Evolutionary conservation across 2,113 vertebrate species (phyloP).

Genomic region (Carassius carassius): DNA sequence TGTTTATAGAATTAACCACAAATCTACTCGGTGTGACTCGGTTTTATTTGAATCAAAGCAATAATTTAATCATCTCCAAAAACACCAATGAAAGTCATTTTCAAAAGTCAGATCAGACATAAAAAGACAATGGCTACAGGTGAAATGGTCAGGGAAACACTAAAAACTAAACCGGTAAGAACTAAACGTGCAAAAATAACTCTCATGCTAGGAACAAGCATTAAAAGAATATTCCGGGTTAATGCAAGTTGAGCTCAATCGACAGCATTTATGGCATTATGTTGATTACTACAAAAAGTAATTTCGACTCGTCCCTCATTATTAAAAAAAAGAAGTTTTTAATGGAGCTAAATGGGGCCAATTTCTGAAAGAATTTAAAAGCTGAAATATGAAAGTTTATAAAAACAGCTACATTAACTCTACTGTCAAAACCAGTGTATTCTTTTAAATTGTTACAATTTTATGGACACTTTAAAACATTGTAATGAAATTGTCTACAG

Average conservation of each 20-base stretch:
- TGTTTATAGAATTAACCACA: not conserved
- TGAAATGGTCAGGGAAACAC: not conserved
- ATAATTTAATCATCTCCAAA: not conserved
- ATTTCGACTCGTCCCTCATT: not conserved
- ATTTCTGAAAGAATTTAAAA: not conserved
- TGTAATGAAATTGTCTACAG: not conserved
- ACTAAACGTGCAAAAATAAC: not conserved
- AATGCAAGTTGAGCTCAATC: not conserved
- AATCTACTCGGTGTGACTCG: not conserved
- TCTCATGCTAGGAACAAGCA: not conserved
- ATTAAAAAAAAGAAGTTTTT: not conserved
- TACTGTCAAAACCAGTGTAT: not conserved
- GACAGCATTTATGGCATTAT: not conserved
- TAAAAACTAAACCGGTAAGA: not conserved
- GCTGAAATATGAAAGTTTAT: not conserved
- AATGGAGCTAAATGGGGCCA: not conserved
- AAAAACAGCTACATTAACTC: not conserved
- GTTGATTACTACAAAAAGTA: not conserved
- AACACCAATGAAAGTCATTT: not conserved
- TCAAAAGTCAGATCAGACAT: not conserved
- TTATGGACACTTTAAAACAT: not conserved
- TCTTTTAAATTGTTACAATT: not conserved
- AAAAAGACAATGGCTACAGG: not conserved
- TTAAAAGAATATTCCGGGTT: slow-evolving; percentile 4
- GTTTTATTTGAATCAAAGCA: not conserved